phyloP scores from a whole-genome alignment of 1,140 invertebrate species.

The Drosophila repleta region DNA sequence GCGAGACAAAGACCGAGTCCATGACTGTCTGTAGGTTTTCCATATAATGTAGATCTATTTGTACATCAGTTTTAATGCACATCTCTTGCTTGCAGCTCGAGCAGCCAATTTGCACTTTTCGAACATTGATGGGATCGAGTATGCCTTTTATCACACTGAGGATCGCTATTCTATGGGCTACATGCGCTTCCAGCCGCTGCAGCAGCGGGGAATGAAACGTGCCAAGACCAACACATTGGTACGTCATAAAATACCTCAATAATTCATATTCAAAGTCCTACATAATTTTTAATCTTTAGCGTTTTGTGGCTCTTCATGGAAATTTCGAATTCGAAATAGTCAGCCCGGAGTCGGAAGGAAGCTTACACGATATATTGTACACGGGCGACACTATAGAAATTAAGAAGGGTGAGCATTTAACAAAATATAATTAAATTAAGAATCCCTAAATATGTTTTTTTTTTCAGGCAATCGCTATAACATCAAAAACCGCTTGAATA shows the following conservation, averaged over 20 bases:
- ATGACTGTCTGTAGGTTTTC: slow-evolving; percentile 6
- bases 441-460: neutral
- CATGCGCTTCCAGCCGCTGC: slow-evolving; percentile 60
- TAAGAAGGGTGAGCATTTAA: slow-evolving; percentile 41
- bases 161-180: slow-evolving; percentile 53
- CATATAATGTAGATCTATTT: neutral
- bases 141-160: slow-evolving; percentile 62
- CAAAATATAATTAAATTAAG: no score
- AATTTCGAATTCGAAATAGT: neutral
- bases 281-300: neutral
- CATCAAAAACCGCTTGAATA: slow-evolving; percentile 44
- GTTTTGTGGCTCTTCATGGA: slow-evolving; percentile 19
- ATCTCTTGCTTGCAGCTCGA: slow-evolving; percentile 29
- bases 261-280: neutral
- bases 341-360: neutral
- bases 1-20: slow-evolving; percentile 1
- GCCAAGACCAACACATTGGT: slow-evolving; percentile 43
- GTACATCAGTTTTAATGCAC: neutral
- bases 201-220: slow-evolving; percentile 30
- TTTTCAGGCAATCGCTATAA: slow-evolving; percentile 44
- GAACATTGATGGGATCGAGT: slow-evolving; percentile 58
- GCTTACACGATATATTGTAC: neutral
- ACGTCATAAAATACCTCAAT: neutral
- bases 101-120: slow-evolving; percentile 46
- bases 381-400: slow-evolving; percentile 35